Evolutionary conservation across 53 echinoderm and acorn worm species (phyloP).

Genomic region (Henricia sp.): DNA sequence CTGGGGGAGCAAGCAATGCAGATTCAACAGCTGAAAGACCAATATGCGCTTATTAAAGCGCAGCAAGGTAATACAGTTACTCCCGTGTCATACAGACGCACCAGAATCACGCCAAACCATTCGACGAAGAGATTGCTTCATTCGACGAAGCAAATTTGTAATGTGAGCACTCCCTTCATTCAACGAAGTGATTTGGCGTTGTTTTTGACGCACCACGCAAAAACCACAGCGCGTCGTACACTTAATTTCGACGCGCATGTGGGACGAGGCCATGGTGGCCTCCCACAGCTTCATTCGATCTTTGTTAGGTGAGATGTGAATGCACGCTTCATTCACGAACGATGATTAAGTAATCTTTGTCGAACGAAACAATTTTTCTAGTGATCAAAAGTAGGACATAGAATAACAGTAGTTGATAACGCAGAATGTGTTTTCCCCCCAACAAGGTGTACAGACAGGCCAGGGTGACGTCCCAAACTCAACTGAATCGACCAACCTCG

Average conservation of each 20-base stretch:
- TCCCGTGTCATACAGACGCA: neutral
- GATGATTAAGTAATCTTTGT: no score
- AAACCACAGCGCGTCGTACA: neutral
- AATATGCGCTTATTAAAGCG: constrained; percentile 94
- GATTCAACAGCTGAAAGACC: constrained; percentile 97
- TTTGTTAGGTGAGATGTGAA: neutral
- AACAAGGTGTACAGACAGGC: constrained; percentile 72
- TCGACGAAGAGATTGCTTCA: no score
- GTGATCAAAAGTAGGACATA: no score
- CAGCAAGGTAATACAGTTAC: constrained; percentile 73
- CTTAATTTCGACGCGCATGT: neutral
- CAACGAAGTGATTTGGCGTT: neutral
- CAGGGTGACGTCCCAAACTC: constrained; percentile 66
- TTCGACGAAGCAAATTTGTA: neutral
- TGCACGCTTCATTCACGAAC: no score
- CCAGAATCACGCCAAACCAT: neutral
- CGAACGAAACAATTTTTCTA: no score
- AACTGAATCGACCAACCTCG: constrained; percentile 7
- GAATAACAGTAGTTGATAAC: no score
- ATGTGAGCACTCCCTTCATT: neutral
- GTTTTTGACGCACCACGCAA: neutral
- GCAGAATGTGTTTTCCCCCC: neutral
- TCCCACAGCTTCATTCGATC: neutral
- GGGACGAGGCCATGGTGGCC: neutral
- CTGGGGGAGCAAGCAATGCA: constrained; percentile 81